These are phyloP conservation scores for Oenanthe melanoleuca DNA, from an alignment of 2,113 vertebrate genomes.

Conservation along the genomic window DNA sequence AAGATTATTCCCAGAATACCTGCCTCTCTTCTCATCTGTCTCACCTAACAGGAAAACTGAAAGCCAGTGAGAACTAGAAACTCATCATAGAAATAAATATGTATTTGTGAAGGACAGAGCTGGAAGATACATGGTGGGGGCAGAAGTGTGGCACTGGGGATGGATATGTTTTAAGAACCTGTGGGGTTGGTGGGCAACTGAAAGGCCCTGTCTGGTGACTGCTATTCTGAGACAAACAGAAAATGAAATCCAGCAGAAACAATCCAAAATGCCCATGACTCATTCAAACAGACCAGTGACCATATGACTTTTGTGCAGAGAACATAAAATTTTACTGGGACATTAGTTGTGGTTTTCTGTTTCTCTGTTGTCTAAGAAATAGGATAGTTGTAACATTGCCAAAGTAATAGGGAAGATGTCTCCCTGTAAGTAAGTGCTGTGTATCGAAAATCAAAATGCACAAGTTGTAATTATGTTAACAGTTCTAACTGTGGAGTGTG, in stretches of 20 bases:
- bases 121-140: fast-evolving
- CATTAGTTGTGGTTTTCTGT: background rate
- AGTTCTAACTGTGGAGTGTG: background rate
- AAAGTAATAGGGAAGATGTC: background rate
- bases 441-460: background rate
- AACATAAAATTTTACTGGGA: background rate
- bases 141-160: background rate
- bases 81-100: background rate
- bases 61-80: background rate
- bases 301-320: background rate
- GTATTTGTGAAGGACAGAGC: background rate
- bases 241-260: background rate
- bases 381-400: background rate
- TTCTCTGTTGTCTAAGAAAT: background rate
- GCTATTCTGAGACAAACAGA: background rate
- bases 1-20: background rate
- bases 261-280: background rate
- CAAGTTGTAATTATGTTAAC: background rate
- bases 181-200: background rate
- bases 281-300: background rate
- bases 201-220: fast-evolving
- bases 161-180: background rate
- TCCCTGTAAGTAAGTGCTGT: background rate
- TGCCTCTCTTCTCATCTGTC: background rate
- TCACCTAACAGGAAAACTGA: background rate